Base-by-base conservation (phyloP, 1,140 invertebrate species). In the Campoletis sonorensis region DNA sequence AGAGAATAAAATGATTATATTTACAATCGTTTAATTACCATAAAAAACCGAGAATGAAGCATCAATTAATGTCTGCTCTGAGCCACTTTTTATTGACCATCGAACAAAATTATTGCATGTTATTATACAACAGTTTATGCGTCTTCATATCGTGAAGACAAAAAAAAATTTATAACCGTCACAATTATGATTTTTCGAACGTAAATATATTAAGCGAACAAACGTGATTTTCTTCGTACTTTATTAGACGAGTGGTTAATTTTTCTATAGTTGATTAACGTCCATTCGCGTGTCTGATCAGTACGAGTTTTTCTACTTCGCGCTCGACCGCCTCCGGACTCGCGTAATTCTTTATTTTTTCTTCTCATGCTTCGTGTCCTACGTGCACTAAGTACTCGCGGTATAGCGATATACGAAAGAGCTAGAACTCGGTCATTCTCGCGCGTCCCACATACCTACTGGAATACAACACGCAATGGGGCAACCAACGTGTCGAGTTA, bases 361-460 rank as follows among this genome's bases (percentile, higher is more conserved):
- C 67, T 70, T 70, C 30, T 70, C n/a, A 16, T 16, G 26, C 30
- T 70, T n/a, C 27, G 30, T n/a, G 18, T 30, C 10, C 27, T 70
- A 30, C 27, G 54, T 16, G 18, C 30, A 61, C 30, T 58, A 33
- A 78, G 67, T 78, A 13, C 30, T n/a, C 30, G 45, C 30, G 8
- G 40, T 67, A 78, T 64, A 33, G 67, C 37, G 58, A 49, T 67
- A 49, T 67, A 75, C 26, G 72, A 77, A 37, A 58, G n/a, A 51
- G 58, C 76, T 23, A n/a, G 27, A 78, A 78, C 76, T 78, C 76
- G 76, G 76, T 78, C 76, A 78, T 64, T 78, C 61, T 64, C 61
- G 76, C 13, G 76, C 76, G 76, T 64, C 76, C 76, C 76, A 78
- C 58, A 78, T 78, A 78, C 76, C 76, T 45, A 78, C 58, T 78